phyloP scores from a whole-genome alignment of 2,113 vertebrate genomes.

The Sphaerodactylus townsendi region DNA sequence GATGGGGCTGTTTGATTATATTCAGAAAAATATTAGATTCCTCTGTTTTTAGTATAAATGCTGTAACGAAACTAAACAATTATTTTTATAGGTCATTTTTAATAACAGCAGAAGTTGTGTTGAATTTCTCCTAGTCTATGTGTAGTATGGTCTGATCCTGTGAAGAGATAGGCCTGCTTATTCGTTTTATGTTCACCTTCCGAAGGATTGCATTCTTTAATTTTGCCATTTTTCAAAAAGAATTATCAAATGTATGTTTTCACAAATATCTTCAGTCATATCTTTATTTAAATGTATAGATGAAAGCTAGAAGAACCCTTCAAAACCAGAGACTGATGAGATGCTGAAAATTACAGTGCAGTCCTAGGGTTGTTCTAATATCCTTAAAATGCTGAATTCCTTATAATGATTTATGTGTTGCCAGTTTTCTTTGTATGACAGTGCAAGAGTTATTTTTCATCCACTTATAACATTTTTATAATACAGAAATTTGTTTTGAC shows the following conservation, averaged over 20 bases:
- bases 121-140: background rate
- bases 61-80: background rate
- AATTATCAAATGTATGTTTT: background rate
- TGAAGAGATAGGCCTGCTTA: background rate
- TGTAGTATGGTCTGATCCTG: background rate
- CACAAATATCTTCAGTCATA: background rate
- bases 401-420: constrained; percentile 23
- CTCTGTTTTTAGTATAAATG: background rate
- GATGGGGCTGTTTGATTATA: no score
- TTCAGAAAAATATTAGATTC: background rate
- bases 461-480: constrained; percentile 20
- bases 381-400: constrained; percentile 7
- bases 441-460: constrained; percentile 9
- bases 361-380: background rate
- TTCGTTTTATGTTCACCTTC: background rate
- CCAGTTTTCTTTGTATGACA: constrained; percentile 18
- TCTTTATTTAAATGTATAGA: background rate
- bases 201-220: background rate
- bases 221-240: background rate
- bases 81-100: background rate
- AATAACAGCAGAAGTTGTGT: background rate
- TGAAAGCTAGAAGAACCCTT: background rate
- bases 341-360: background rate
- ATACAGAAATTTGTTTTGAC: constrained; percentile 10
- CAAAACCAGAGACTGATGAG: background rate